phyloP scores from a whole-genome alignment of 2,797 vertebrate genomes.

The Peromyscus eremicus region DNA sequence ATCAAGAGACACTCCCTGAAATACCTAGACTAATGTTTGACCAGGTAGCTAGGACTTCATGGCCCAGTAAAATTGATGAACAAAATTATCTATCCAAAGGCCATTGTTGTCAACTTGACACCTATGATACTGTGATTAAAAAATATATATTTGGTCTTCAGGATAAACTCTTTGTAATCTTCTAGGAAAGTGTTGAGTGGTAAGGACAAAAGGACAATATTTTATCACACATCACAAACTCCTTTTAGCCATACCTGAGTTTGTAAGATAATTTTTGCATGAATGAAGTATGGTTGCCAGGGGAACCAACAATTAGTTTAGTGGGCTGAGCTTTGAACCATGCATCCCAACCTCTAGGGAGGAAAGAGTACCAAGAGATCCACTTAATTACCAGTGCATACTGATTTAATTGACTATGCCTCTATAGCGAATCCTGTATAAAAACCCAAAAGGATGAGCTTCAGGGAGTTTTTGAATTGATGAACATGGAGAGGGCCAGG shows the following conservation, averaged over 20 bases:
- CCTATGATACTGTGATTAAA: background rate
- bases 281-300: background rate
- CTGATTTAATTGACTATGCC: background rate
- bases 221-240: background rate
- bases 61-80: background rate
- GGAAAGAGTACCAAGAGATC: background rate
- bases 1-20: background rate
- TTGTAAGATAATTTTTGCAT: background rate
- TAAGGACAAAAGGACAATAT: background rate
- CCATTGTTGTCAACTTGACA: background rate
- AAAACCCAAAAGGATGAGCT: background rate
- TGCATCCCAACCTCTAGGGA: background rate
- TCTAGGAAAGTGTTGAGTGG: background rate
- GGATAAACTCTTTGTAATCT: background rate
- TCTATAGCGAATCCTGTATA: background rate
- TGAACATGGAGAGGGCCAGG: background rate
- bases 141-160: background rate
- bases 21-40: background rate
- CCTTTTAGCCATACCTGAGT: background rate
- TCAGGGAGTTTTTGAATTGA: background rate
- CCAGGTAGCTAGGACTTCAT: background rate
- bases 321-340: background rate
- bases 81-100: background rate
- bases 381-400: background rate
- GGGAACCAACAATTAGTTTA: background rate